Evolutionary conservation across 2,113 vertebrate genomes (phyloP).

Genomic region (Apteryx mantelli): DNA sequence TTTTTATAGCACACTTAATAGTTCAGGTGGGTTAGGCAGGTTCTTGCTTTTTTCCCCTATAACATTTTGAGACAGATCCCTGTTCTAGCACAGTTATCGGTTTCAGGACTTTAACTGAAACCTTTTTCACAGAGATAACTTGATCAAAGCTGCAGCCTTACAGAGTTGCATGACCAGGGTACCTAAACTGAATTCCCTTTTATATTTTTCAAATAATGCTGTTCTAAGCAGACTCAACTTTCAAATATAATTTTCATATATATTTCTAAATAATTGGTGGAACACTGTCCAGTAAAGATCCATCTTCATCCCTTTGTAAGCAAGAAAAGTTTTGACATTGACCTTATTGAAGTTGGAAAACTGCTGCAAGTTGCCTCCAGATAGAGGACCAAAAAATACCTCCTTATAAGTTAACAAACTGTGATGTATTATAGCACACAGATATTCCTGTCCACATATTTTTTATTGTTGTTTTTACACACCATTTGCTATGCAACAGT

Average conservation of each 20-base stretch:
- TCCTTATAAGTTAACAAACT: not conserved
- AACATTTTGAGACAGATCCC: not conserved
- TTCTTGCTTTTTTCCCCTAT: not conserved
- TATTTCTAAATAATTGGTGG: not conserved
- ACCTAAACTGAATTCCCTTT: not conserved
- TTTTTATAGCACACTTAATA: not conserved
- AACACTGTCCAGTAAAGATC: not conserved
- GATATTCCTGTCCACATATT: constrained; percentile 23
- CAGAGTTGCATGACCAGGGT: not conserved
- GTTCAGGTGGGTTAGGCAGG: not conserved
- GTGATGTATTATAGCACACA: not conserved
- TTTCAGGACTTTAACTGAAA: not conserved
- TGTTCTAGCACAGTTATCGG: not conserved
- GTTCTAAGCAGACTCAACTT: not conserved
- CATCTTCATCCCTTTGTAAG: not conserved
- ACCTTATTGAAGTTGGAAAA: not conserved
- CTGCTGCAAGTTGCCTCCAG: not conserved
- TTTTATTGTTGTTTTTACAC: not conserved
- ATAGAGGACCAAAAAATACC: not conserved
- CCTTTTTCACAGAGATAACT: not conserved
- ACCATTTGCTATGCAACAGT: constrained; percentile 39
- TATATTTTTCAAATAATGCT: not conserved
- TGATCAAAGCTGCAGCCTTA: not conserved
- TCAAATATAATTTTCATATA: not conserved
- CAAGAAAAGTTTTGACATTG: not conserved